Evolutionary conservation across 2,888 invertebrate genomes (phyloP).

Genomic region (Argynnis bischoffii): DNA sequence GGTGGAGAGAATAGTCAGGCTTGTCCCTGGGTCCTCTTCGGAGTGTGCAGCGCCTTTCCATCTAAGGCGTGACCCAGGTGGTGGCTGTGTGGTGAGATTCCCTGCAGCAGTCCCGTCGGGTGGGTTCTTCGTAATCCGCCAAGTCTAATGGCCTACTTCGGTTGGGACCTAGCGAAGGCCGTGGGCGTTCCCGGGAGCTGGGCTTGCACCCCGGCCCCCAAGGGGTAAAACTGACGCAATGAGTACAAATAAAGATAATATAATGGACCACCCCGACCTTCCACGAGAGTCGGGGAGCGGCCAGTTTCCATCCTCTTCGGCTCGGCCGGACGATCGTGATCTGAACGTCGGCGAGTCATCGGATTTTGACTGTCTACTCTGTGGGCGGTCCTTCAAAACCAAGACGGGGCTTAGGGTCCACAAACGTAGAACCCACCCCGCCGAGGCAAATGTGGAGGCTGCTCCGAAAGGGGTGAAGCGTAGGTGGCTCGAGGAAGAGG

Average conservation of each 20-base stretch:
- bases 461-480: conserved; percentile 36
- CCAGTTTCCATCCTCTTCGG: no score
- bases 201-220: neutral
- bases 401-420: conserved; percentile 38
- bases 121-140: conserved; percentile 11
- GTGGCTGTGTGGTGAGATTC: conserved; percentile 17
- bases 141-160: conserved; percentile 18
- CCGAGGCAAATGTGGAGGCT: conserved; percentile 34
- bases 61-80: conserved; percentile 6
- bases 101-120: conserved; percentile 17
- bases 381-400: conserved; percentile 32
- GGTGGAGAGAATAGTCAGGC: conserved; percentile 10
- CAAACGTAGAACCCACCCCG: conserved; percentile 32
- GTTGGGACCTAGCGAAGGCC: neutral
- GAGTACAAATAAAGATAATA: neutral
- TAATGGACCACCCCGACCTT: neutral
- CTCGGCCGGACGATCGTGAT: neutral
- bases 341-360: neutral
- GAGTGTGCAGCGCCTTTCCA: neutral
- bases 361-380: conserved; percentile 25
- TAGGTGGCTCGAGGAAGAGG: conserved; percentile 38
- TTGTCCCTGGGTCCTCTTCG: conserved; percentile 16
- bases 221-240: neutral
- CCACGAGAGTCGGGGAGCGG: neutral
- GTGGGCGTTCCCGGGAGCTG: neutral